phyloP scores from a whole-genome alignment of 2,113 vertebrate species.

The Tricholaema leucomelas region DNA sequence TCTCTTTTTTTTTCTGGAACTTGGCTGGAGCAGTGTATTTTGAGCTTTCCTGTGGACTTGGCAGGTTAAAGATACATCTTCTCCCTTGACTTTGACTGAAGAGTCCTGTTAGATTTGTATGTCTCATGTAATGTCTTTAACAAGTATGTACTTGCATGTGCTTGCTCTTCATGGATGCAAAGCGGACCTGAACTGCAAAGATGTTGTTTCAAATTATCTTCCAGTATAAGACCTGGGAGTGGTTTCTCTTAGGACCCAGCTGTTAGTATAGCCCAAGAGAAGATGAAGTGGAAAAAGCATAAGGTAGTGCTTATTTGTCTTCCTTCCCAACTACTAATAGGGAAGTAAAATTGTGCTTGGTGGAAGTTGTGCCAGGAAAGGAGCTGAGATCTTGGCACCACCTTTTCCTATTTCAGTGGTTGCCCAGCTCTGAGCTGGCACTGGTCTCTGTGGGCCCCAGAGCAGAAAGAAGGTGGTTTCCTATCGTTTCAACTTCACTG shows the following conservation, averaged over 20 bases:
- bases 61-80: neutral
- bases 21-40: neutral
- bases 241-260: neutral
- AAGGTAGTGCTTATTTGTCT: neutral
- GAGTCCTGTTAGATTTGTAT: neutral
- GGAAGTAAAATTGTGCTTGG: neutral
- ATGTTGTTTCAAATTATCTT: neutral
- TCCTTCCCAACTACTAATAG: neutral
- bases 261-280: neutral
- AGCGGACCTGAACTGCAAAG: neutral
- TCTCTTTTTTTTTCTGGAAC: neutral
- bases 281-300: neutral
- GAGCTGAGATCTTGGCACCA: conserved; percentile 8
- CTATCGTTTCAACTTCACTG: neutral
- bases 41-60: conserved; percentile 15
- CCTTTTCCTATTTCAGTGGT: neutral
- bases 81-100: conserved; percentile 6
- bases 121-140: neutral
- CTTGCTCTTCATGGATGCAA: neutral
- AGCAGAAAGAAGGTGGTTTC: conserved; percentile 23
- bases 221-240: neutral
- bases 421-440: conserved; percentile 6
- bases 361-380: conserved; percentile 15
- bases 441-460: neutral
- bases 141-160: neutral